phyloP scores from a whole-genome alignment of 2,113 vertebrate species.

The Limnothrissa miodon region DNA sequence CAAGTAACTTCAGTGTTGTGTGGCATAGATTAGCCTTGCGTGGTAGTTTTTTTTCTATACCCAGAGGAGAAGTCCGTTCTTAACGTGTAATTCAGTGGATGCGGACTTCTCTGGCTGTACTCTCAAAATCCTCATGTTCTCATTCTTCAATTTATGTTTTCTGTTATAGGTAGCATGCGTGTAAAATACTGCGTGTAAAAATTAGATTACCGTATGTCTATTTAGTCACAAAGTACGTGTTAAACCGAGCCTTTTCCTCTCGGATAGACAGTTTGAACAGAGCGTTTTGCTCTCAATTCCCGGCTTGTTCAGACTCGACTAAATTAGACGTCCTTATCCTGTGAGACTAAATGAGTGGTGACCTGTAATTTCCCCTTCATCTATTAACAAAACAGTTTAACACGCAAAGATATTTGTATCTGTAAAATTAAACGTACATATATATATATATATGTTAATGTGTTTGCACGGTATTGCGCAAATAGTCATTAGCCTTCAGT shows the following conservation, averaged over 20 bases:
- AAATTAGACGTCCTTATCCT: neutral
- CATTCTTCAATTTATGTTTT: no score
- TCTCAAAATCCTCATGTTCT: no score
- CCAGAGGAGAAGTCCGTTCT: neutral
- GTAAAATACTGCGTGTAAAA: no score
- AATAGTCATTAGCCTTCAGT: neutral
- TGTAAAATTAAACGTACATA: neutral
- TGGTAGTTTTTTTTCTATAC: neutral
- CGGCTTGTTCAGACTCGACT: conserved; percentile 13
- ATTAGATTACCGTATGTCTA: no score
- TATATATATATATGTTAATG: neutral
- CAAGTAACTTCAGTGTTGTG: neutral
- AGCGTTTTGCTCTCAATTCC: neutral
- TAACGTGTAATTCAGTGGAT: no score
- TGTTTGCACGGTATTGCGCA: neutral
- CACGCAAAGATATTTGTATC: neutral
- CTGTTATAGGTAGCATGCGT: no score
- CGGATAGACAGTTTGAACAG: neutral
- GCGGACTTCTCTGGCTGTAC: no score
- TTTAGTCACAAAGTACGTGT: no score
- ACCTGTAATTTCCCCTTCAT: neutral
- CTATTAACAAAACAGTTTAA: neutral
- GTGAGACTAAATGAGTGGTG: neutral
- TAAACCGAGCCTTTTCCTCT: no score
- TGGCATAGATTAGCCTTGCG: neutral